Evolutionary conservation across 2,797 vertebrate genomes (phyloP).

Genomic region (Sus cebifrons): DNA sequence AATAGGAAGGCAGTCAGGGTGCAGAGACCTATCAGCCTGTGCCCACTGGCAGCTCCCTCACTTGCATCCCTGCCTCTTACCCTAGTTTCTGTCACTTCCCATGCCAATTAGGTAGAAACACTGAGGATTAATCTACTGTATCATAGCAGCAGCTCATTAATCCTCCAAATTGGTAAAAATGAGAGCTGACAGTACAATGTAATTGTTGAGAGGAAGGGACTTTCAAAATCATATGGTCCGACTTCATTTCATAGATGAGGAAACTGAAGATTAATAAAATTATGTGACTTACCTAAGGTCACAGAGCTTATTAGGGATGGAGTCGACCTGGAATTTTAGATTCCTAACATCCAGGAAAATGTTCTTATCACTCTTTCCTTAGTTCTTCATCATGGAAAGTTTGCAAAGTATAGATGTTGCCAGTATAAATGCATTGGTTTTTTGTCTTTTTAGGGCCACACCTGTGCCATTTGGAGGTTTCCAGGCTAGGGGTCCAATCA

Average conservation of each 20-base stretch:
- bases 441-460: too few species aligned
- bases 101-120: conserved; percentile 30
- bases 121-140: conserved; percentile 57
- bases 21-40: background rate
- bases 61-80: background rate
- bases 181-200: conserved; percentile 65
- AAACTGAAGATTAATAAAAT: conserved; percentile 74
- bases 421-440: background rate
- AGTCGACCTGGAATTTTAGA: conserved; percentile 8
- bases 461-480: too few species aligned
- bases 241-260: conserved; percentile 79
- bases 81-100: background rate
- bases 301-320: conserved; percentile 50
- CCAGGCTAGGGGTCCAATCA: too few species aligned
- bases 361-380: background rate
- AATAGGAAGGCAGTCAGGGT: background rate
- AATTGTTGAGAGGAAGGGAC: conserved; percentile 65
- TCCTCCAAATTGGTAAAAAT: conserved; percentile 75
- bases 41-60: background rate
- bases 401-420: background rate
- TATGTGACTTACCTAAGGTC: conserved; percentile 63
- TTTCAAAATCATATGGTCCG: conserved; percentile 67
- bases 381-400: background rate
- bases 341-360: background rate
- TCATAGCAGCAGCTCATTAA: conserved; percentile 61